Evolutionary conservation across 1,140 invertebrate species (phyloP).

Genomic region (Drosophila ironensis): DNA sequence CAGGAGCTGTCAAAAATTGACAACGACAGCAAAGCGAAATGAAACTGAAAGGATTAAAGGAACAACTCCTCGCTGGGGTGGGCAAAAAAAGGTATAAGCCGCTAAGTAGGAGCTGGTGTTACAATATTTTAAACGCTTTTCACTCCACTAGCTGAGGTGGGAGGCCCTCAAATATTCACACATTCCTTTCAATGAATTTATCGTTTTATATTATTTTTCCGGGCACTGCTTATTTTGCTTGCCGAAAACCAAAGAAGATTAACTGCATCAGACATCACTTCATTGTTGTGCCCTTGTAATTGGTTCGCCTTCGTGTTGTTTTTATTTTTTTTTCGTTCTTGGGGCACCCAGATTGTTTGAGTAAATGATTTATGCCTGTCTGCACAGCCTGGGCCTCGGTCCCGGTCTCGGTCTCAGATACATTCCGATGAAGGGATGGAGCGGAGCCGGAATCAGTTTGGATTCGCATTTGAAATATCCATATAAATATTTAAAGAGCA

Average conservation of each 20-base stretch:
- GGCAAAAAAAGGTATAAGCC: not conserved
- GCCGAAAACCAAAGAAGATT: slow-evolving; percentile 27
- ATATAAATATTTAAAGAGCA: slow-evolving; percentile 77
- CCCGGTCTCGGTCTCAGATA: too few relatives aligned
- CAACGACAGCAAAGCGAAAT: not conserved
- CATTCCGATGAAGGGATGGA: not conserved
- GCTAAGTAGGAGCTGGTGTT: too few relatives aligned
- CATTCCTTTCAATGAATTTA: not conserved
- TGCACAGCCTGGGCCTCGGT: slow-evolving; percentile 15
- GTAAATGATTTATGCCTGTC: slow-evolving; percentile 68
- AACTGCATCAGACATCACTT: slow-evolving; percentile 26
- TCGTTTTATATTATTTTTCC: not conserved
- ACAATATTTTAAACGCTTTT: too few relatives aligned
- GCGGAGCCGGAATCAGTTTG: slow-evolving; percentile 25
- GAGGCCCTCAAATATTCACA: too few relatives aligned
- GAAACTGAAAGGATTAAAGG: slow-evolving; percentile 4
- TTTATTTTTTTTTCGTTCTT: not conserved
- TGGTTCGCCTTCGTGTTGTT: slow-evolving; percentile 21
- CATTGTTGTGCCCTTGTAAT: slow-evolving; percentile 24
- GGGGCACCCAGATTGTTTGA: slow-evolving; percentile 27
- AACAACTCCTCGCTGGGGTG: too few relatives aligned
- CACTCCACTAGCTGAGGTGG: too few relatives aligned
- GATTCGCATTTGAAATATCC: slow-evolving; percentile 39
- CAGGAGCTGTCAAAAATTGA: slow-evolving; percentile 38
- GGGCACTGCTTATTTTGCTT: not conserved